Percentiles rank a stretch among this genome's conserved stretches.
Conservation (phyloP, 2,888 invertebrate genomes). For the Drosophila subquinaria region DNA sequence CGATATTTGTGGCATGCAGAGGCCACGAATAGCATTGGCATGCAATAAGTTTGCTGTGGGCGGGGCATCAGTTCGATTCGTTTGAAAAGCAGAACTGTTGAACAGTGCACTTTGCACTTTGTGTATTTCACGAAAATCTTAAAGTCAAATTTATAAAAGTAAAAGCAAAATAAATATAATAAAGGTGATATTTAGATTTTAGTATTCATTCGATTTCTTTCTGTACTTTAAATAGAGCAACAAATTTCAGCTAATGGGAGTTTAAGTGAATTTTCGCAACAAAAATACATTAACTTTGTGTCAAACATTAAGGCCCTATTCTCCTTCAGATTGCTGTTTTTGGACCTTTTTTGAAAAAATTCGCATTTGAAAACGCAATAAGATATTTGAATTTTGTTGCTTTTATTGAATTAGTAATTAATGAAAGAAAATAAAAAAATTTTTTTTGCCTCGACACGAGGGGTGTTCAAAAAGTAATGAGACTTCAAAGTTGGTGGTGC, state of each 20-base stretch:
- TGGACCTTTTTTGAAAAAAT: no score
- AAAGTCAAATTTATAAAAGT: background rate
- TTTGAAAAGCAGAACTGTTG: conserved; percentile 4
- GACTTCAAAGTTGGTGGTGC: no score
- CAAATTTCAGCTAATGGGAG: background rate
- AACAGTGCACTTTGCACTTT: conserved; percentile 22
- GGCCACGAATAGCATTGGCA: conserved; percentile 54
- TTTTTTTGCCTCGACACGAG: no score
- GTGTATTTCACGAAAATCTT: background rate
- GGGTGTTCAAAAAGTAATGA: no score
- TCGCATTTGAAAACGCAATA: no score
- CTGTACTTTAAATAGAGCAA: background rate
- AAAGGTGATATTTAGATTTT: conserved; percentile 13
- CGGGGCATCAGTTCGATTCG: conserved; percentile 21
- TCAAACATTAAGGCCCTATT: background rate
- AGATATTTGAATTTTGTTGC: no score
- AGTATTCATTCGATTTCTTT: background rate
- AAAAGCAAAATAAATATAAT: background rate
- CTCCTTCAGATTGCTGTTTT: no score
- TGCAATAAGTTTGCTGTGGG: conserved; percentile 33
- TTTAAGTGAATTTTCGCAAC: background rate
- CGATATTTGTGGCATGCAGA: conserved; percentile 52
- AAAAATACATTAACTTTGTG: background rate
- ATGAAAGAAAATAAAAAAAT: no score
- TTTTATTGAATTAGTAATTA: no score